Conservation (phyloP, 2,888 invertebrate species). For the Salticus scenicus region DNA sequence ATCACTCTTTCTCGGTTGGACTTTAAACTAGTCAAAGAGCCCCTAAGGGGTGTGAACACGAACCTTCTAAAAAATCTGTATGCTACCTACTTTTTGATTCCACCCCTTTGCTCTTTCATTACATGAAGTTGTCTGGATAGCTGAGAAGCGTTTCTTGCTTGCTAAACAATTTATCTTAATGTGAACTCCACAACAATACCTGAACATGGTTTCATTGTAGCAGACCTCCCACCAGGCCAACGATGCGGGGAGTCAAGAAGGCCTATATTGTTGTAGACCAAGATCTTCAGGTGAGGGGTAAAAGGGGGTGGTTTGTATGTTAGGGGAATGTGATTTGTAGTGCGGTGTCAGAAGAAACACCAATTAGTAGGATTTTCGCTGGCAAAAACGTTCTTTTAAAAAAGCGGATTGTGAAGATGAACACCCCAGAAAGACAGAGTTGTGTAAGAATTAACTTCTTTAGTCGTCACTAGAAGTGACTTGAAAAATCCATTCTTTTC, state of each 20-base stretch:
- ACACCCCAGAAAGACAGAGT: neutral
- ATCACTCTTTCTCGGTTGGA: no score
- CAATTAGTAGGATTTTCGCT: conserved; percentile 41
- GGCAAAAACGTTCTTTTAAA: neutral
- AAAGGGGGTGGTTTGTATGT: no score
- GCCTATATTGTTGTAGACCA: conserved; percentile 2
- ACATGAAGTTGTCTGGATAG: neutral
- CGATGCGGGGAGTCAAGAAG: conserved; percentile 34
- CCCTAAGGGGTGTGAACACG: conserved; percentile 60
- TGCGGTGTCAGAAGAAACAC: conserved; percentile 45
- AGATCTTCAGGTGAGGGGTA: neutral
- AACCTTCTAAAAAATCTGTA: neutral
- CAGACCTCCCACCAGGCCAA: conserved; percentile 54
- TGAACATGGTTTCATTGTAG: conserved; percentile 12
- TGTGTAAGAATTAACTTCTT: neutral
- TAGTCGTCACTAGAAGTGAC: neutral
- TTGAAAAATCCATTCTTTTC: neutral
- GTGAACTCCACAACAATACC: conserved; percentile 6
- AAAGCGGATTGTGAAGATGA: neutral
- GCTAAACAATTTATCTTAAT: conserved; percentile 65
- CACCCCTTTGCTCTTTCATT: neutral
- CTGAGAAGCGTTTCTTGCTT: neutral
- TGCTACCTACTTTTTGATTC: no score
- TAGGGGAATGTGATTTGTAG: conserved; percentile 49
- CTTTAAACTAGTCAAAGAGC: neutral